phyloP scores from a whole-genome alignment of 2,888 invertebrate species.

The Drosophila putrida region DNA sequence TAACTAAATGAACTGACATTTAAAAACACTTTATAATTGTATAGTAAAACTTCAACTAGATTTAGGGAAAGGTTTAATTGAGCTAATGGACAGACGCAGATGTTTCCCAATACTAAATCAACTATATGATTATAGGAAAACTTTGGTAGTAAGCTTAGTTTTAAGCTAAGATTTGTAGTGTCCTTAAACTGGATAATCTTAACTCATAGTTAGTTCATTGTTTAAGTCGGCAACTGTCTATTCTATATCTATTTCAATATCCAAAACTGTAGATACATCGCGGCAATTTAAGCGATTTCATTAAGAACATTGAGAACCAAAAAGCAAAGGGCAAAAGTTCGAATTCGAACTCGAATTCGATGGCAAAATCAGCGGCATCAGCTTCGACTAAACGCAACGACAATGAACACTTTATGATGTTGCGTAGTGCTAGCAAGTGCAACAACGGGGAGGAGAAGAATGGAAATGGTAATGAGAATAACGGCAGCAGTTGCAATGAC shows the following conservation, averaged over 20 bases:
- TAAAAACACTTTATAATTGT: neutral
- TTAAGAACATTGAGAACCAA: constrained; percentile 84
- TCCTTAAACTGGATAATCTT: neutral
- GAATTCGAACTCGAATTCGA: constrained; percentile 19
- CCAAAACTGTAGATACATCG: constrained; percentile 82
- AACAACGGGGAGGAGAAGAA: constrained; percentile 72
- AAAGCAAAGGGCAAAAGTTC: constrained; percentile 63
- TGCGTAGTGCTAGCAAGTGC: constrained; percentile 64
- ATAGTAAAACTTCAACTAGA: no score
- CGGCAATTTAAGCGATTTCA: constrained; percentile 84
- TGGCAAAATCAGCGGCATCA: constrained; percentile 24
- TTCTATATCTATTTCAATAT: constrained; percentile 2
- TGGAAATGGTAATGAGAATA: constrained; percentile 56
- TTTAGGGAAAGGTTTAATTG: no score
- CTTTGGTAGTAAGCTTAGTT: neutral
- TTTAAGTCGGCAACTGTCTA: neutral
- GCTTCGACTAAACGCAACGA: constrained; percentile 62
- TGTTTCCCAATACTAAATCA: neutral
- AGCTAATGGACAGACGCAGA: no score
- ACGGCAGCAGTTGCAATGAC: constrained; percentile 41
- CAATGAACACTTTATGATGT: constrained; percentile 67
- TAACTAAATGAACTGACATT: neutral
- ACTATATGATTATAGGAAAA: neutral
- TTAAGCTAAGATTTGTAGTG: neutral
- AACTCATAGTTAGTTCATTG: neutral